A percentile compares a stretch with the other conserved stretches of the same genome.
Conservation (phyloP, 1,140 invertebrate species). For the Hetaerina americana region DNA sequence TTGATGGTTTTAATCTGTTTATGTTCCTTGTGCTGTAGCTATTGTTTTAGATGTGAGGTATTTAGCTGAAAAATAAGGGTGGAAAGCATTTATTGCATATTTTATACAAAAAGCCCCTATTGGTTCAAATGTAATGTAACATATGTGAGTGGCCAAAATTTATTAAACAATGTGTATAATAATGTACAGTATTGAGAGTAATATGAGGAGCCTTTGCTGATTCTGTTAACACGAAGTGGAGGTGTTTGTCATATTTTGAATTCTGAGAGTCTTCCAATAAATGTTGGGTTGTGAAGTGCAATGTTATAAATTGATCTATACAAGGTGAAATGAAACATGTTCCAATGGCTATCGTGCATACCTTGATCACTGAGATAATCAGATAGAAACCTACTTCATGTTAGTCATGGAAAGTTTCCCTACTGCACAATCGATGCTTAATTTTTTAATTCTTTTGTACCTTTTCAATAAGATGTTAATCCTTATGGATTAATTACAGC, state of each 20-base stretch:
- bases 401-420: background rate
- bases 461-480: background rate
- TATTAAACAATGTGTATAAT: background rate
- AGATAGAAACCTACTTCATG: background rate
- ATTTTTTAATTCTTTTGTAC: background rate
- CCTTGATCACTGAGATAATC: background rate
- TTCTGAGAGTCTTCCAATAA: background rate
- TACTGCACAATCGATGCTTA: background rate
- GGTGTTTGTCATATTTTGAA: background rate
- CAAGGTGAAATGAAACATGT: too few relatives aligned
- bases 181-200: background rate
- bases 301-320: background rate
- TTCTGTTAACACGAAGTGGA: background rate
- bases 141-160: background rate
- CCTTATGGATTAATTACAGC: background rate
- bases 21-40: background rate
- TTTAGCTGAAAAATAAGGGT: background rate
- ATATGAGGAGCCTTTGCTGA: background rate
- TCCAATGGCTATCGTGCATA: too few relatives aligned
- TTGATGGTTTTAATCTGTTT: background rate
- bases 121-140: background rate
- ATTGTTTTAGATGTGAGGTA: background rate
- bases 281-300: background rate
- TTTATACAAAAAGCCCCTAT: background rate
- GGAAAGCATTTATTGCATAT: background rate